Evolutionary conservation across 35 echinoderm and acorn worm genomes (phyloP), one percentile per base, ranked within the genome.

Genomic region (Eucidaris tribuloides): DNA sequence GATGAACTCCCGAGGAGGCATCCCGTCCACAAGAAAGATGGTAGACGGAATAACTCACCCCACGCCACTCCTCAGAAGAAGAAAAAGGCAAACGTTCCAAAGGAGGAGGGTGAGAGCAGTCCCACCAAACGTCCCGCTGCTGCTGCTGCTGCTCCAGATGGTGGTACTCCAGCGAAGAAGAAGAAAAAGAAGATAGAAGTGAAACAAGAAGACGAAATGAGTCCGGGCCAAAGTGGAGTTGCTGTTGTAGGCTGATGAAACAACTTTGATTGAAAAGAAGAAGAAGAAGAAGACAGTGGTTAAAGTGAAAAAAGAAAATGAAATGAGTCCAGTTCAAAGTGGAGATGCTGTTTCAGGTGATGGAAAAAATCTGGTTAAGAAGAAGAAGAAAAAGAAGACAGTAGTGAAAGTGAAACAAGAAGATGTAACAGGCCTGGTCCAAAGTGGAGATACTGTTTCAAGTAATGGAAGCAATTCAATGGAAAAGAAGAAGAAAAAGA

Each of bases 11-110:
- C 82, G 15, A 70, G 82, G 17, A 63, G 82, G 36, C 82, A 84
- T 35, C 82, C 82, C 31, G 60, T 84, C 11, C 82, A 84, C 82
- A 84, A 84, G 61, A 84, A 50, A 63, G 82, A 84, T 55, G 82
- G 82, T 1, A 65, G 82, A 38, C 38, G 82, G 28, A 70, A 40
- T 17, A 84, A 71, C 68, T 74, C 68, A 24, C 68, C 68, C 30
- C 38, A 74, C 37, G 68, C 68, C 29, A 33, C 44, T 38, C 68
- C 68, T 19, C 38, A 74, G 68, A 74, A 74, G 20, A 74, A 74
- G 41, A 52, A 52, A 52, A 74, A 74, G n/a, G 29, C 29, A 9
- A 74, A 74, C 35, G 44, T 42, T 33, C n/a, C 48, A 52, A 46
- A 83, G 65, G 60, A 83, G 65, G 62, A 64, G 65, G 22, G 42